A percentile compares a stretch with the other conserved stretches of the same genome.
phyloP scores from a whole-genome alignment of 2,113 vertebrate genomes.

The Strigops habroptila region DNA sequence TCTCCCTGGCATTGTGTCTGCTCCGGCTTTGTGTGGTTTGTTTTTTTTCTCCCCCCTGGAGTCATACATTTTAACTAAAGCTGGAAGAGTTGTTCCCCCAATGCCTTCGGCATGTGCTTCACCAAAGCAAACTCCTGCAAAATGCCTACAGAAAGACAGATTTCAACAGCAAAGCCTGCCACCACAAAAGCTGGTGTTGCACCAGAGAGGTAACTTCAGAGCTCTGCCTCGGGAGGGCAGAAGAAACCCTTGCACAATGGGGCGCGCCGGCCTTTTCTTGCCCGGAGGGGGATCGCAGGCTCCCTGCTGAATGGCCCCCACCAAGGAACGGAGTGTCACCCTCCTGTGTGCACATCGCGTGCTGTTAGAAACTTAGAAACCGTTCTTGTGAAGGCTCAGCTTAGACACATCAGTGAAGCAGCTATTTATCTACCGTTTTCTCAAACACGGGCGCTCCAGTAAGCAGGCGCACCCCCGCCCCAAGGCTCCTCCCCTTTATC shows the following conservation, averaged over 20 bases:
- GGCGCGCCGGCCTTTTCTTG: background rate
- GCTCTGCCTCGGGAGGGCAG: background rate
- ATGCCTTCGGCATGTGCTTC: background rate
- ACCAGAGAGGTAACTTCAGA: background rate
- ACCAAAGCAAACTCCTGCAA: background rate
- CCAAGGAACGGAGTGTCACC: background rate
- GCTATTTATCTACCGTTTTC: too few species aligned
- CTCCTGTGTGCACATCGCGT: too few species aligned
- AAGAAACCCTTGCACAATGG: background rate
- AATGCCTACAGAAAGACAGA: background rate
- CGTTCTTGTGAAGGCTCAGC: too few species aligned
- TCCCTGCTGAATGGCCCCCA: background rate
- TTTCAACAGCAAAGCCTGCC: background rate
- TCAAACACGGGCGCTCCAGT: too few species aligned
- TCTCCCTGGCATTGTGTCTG: background rate
- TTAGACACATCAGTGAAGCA: too few species aligned
- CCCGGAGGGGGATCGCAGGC: background rate
- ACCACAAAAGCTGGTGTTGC: background rate
- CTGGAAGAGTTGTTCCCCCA: background rate
- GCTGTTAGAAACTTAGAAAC: too few species aligned
- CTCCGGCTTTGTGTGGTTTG: background rate
- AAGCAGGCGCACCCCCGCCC: too few species aligned
- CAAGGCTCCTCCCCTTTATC: too few species aligned
- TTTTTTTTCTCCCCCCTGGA: background rate
- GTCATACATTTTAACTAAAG: background rate